phyloP scores from a whole-genome alignment of 1,140 invertebrate species.

The Asbolus verrucosus region DNA sequence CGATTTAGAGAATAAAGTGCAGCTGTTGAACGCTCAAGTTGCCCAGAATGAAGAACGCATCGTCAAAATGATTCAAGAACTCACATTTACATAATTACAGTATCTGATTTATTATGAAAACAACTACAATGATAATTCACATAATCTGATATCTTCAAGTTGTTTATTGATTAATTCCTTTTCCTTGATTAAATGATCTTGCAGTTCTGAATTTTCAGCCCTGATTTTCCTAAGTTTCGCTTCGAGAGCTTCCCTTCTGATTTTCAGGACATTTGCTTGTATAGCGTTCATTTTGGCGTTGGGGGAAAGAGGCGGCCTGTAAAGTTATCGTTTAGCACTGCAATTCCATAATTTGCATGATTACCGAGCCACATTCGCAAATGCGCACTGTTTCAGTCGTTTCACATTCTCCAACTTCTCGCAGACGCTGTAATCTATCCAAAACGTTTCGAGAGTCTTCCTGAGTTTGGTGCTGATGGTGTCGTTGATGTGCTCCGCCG shows the following conservation, averaged over 20 bases:
- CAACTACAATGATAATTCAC: too few species aligned
- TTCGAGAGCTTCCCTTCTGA: too few species aligned
- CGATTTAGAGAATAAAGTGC: neutral
- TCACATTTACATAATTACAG: too few species aligned
- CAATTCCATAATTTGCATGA: neutral
- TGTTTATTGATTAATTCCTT: neutral
- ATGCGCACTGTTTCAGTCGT: neutral
- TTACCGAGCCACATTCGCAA: neutral
- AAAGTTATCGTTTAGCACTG: neutral
- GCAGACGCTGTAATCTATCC: constrained; percentile 4
- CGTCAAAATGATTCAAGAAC: neutral
- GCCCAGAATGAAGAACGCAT: neutral
- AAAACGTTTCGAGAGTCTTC: neutral
- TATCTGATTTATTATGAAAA: too few species aligned
- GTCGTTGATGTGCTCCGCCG: neutral
- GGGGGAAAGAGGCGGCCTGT: too few species aligned
- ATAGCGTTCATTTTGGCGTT: too few species aligned
- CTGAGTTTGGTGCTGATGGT: neutral
- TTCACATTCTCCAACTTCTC: constrained; percentile 26
- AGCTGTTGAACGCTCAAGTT: neutral
- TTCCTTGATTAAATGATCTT: neutral
- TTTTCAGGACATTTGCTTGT: too few species aligned
- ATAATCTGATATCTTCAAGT: neutral
- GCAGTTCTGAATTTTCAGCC: neutral
- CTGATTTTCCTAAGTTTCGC: neutral